Conservation (phyloP, 2,113 vertebrate genomes). For the Anoura caudifer region DNA sequence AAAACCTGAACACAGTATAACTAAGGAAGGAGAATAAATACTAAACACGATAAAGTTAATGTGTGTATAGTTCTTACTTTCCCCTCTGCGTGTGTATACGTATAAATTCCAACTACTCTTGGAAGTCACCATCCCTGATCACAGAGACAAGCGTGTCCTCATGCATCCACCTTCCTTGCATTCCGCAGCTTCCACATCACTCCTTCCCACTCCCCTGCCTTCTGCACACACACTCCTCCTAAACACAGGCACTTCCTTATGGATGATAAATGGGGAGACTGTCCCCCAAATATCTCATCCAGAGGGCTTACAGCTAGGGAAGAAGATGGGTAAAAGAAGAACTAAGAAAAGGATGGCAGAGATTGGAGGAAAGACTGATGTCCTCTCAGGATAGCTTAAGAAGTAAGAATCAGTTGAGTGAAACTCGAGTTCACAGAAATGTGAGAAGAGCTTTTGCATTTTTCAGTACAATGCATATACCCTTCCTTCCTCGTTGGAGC, state of each 20-base stretch:
- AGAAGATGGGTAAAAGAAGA: background rate
- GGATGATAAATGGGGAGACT: background rate
- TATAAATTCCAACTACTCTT: background rate
- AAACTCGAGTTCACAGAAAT: background rate
- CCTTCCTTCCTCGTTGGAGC: background rate
- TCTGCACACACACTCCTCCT: background rate
- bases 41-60: background rate
- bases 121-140: background rate
- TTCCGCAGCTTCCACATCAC: background rate
- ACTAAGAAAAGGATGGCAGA: background rate
- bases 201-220: background rate
- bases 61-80: background rate
- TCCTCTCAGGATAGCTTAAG: background rate
- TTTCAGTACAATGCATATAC: background rate
- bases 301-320: background rate
- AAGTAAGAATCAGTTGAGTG: background rate
- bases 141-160: background rate
- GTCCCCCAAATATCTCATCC: background rate
- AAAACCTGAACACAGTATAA: background rate
- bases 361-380: background rate
- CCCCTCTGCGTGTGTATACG: background rate
- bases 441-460: background rate
- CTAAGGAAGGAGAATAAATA: background rate
- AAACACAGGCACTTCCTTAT: background rate
- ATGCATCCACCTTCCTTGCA: background rate